A percentile compares a stretch with the other conserved stretches of the same genome.
Conservation (phyloP, 1,140 invertebrate species). For the Bombus sylvicola region DNA sequence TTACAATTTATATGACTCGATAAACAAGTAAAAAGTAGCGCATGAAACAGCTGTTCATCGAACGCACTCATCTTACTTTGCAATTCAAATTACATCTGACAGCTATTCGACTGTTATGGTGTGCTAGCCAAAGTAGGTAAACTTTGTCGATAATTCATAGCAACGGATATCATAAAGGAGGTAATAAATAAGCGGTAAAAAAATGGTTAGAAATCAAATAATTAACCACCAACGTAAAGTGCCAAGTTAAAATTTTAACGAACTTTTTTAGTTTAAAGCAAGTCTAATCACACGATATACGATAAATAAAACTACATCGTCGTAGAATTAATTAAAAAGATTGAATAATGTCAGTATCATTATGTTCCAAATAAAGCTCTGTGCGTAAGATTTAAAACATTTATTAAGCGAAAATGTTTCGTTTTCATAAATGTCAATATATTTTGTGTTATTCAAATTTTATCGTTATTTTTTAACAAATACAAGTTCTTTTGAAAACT, state of each 20-base stretch:
- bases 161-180: no score
- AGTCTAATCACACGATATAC: neutral
- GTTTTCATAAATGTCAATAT: neutral
- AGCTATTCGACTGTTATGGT: neutral
- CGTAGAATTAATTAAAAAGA: no score
- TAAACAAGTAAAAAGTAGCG: neutral
- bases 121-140: neutral
- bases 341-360: neutral
- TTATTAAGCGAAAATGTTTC: neutral
- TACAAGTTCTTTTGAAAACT: no score
- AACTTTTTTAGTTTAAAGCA: neutral
- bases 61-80: neutral
- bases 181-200: no score
- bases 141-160: neutral
- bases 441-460: neutral
- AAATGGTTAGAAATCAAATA: neutral
- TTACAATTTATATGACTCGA: neutral
- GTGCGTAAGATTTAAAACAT: neutral
- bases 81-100: constrained; percentile 9
- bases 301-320: neutral
- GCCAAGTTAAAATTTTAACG: neutral
- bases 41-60: neutral
- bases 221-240: no score
- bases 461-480: neutral
- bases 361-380: neutral